phyloP scores from a whole-genome alignment of 2,113 vertebrate genomes.

The Tychaedon coryphoeus region DNA sequence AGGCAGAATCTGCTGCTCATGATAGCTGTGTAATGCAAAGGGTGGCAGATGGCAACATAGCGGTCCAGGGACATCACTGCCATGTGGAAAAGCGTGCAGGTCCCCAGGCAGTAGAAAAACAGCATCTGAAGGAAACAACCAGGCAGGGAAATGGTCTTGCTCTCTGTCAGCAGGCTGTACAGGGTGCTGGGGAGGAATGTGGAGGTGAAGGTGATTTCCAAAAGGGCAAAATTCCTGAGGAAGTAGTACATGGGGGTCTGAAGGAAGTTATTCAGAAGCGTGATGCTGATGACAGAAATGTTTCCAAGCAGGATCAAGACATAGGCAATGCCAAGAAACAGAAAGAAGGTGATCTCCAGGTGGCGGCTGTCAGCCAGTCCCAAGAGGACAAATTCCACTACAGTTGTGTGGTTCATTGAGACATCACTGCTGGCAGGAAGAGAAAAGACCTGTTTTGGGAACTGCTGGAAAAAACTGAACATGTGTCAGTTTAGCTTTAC shows the following conservation, averaged over 20 bases:
- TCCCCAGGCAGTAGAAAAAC: not conserved
- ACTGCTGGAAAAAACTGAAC: not conserved
- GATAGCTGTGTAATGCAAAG: not conserved
- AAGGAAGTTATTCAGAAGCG: not conserved
- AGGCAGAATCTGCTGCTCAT: not conserved
- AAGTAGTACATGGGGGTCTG: slow-evolving; percentile 47
- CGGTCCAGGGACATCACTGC: slow-evolving; percentile 26
- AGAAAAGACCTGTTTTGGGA: not conserved
- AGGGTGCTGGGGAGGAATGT: slow-evolving; percentile 12
- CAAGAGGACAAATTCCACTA: slow-evolving; percentile 22
- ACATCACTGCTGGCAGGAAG: not conserved
- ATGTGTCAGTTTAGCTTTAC: not conserved
- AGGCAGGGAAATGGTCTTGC: not conserved
- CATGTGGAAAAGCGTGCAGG: not conserved
- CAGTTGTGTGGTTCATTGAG: not conserved
- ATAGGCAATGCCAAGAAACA: not conserved
- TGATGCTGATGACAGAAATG: not conserved
- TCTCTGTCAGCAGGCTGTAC: not conserved
- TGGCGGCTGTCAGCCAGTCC: not conserved
- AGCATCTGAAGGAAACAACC: slow-evolving; percentile 30
- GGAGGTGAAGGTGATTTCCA: slow-evolving; percentile 32
- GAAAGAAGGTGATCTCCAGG: not conserved
- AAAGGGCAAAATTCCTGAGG: slow-evolving; percentile 19
- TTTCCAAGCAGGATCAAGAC: slow-evolving; percentile 38
- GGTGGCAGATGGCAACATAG: slow-evolving; percentile 17